Evolutionary conservation across 2,888 invertebrate genomes (phyloP), one percentile per base, ranked within the genome.

Genomic region (Agrotis puta): DNA sequence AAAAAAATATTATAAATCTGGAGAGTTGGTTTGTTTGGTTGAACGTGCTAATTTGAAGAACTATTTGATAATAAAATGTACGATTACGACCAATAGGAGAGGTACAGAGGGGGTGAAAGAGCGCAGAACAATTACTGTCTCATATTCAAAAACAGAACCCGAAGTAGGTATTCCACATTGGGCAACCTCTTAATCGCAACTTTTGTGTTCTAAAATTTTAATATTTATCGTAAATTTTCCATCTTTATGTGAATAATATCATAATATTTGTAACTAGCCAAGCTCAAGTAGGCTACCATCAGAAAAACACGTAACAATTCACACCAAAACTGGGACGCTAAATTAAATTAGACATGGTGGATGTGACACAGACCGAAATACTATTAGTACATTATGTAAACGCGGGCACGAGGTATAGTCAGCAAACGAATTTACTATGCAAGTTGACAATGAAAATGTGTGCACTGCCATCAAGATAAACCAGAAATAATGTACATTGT

Each of bases 271-370:
- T 45, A 24, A 59, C 39, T 16, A 45, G 20, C 3, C 20, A 24
- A 9, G 13, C 16, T 53, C 18, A 58, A 67, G 56, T 64, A 63
- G 27, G 53, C 27, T 65, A 54, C 48, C 6, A 72, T 4, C 24
- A 53, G 47, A 16, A 68, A 53, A 53, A 76, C 27, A 39, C 39
- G 77, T 64, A 62, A 80, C 51, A 66, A 75, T 54, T 58, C 47
- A 80, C 75, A 82, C 67, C 71, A 75, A 76, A 88, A 76, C 83
- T 79, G 74, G 85, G 84, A 74, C 84, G 78, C 78, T 76, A 82
- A 86, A 88, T 86, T 82, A 68, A 72, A 86, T 88, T 87, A 73
- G 83, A 68, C 77, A 83, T 70, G 84, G 82, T 81, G 77, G 54
- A 65, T 75, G 51, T 62, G 80, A 81, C 77, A 77, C 63, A 54